Percentiles rank a stretch among this genome's conserved stretches.
phyloP scores from a whole-genome alignment of 2,888 invertebrate genomes.

The Caenorhabditis wallacei region DNA sequence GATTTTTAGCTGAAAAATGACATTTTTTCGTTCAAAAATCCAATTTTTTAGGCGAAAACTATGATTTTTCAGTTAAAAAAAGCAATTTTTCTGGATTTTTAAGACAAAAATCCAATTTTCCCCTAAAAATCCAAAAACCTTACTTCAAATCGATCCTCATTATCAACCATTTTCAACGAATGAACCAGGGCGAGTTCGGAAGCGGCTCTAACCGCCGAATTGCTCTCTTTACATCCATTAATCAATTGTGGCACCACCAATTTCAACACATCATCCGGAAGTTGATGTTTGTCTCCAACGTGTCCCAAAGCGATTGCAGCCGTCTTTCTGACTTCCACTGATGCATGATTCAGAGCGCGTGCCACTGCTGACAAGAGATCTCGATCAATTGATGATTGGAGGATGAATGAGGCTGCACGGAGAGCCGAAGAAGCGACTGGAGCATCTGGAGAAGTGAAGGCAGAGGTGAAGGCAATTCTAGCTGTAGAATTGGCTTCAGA shows the following conservation, averaged over 20 bases:
- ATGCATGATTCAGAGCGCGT: conserved; percentile 89
- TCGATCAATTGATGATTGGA: conserved; percentile 86
- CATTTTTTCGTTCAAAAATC: not conserved
- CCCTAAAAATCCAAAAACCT: not conserved
- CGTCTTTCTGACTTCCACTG: conserved; percentile 87
- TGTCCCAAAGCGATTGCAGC: conserved; percentile 68
- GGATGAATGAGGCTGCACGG: conserved; percentile 60
- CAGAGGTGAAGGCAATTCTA: conserved; percentile 59
- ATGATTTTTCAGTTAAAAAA: no score
- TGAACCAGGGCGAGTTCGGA: conserved; percentile 94
- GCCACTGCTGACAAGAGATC: conserved; percentile 89
- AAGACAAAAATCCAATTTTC: not conserved
- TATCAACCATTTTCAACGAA: conserved; percentile 89
- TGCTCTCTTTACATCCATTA: conserved; percentile 98
- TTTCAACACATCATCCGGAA: conserved; percentile 70
- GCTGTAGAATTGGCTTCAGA: conserved; percentile 54
- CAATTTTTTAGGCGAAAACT: no score
- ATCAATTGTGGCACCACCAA: conserved; percentile 92
- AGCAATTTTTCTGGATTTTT: not conserved
- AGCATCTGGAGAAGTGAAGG: conserved; percentile 60
- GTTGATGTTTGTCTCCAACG: conserved; percentile 45
- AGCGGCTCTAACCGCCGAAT: conserved; percentile 94
- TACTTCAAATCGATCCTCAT: conserved; percentile 83
- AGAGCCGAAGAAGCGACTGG: conserved; percentile 65
- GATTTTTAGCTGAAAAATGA: not conserved